phyloP scores from a whole-genome alignment of 1,140 invertebrate genomes.

The Panagrolaimus sp. region DNA sequence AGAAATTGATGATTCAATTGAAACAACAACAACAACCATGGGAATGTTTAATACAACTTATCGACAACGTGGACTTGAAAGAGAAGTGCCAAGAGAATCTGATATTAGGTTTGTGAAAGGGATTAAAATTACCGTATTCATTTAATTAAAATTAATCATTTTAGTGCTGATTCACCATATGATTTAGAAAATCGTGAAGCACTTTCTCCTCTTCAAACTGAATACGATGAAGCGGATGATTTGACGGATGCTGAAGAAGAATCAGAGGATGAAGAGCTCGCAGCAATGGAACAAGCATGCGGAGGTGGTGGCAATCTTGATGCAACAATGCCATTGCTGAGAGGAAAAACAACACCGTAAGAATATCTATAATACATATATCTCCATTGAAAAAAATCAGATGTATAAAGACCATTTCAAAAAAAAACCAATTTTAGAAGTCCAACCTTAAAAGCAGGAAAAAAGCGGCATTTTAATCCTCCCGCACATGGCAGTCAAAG shows the following conservation, averaged over 20 bases:
- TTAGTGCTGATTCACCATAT: too few species aligned
- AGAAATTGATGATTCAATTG: too few species aligned
- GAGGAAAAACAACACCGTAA: background rate
- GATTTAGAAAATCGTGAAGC: too few species aligned
- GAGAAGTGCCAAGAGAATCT: too few species aligned
- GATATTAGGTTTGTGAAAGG: too few species aligned
- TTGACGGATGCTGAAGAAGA: background rate
- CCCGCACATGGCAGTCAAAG: background rate
- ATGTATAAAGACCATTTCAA: background rate
- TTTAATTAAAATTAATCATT: too few species aligned
- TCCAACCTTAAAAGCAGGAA: slow-evolving; percentile 1
- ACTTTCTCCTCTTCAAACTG: too few species aligned
- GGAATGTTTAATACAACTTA: too few species aligned
- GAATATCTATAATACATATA: background rate
- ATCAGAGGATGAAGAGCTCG: background rate
- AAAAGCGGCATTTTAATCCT: slow-evolving; percentile 1
- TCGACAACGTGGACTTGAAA: too few species aligned
- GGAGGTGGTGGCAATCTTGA: background rate
- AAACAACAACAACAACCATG: too few species aligned
- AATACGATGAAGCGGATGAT: slow-evolving; percentile 4
- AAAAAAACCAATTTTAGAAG: background rate
- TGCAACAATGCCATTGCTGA: background rate
- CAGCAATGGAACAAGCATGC: too few species aligned
- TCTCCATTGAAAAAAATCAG: background rate
- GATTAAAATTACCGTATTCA: too few species aligned